phyloP scores from a whole-genome alignment of 1,140 invertebrate species.

The Sycophila sp. region DNA sequence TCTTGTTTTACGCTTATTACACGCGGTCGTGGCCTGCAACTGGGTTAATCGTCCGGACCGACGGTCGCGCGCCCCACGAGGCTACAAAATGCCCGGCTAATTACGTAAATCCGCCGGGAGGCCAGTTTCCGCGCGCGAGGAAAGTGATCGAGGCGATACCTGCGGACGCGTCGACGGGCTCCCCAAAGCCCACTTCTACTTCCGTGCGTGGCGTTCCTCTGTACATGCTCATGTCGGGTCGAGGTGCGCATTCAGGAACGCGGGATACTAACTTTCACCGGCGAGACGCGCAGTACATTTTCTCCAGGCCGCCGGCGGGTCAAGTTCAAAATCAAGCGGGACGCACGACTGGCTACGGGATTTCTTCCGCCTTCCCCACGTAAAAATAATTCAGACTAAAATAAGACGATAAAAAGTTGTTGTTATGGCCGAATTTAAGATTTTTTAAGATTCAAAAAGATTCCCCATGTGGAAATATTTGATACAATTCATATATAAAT shows the following conservation, averaged over 20 bases:
- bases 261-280: conserved; percentile 8
- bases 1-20: conserved; percentile 7
- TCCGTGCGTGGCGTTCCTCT: not conserved
- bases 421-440: too few relatives aligned
- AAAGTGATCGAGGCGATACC: not conserved
- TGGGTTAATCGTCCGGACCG: conserved; percentile 6
- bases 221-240: not conserved
- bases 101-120: conserved; percentile 7
- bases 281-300: not conserved
- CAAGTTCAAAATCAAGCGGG: too few relatives aligned
- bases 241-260: not conserved
- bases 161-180: not conserved
- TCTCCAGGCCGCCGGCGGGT: not conserved
- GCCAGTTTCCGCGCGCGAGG: not conserved
- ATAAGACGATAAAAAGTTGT: too few relatives aligned
- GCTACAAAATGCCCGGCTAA: not conserved
- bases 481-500: too few relatives aligned
- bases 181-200: not conserved
- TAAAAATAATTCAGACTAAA: too few relatives aligned
- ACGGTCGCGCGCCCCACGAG: not conserved
- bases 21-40: not conserved
- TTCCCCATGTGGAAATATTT: too few relatives aligned
- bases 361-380: too few relatives aligned
- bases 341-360: too few relatives aligned
- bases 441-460: too few relatives aligned